Percentiles rank a stretch among this genome's conserved stretches.
Evolutionary conservation across 2,888 invertebrate species (phyloP).

Genomic region (Brachypterus glaber): DNA sequence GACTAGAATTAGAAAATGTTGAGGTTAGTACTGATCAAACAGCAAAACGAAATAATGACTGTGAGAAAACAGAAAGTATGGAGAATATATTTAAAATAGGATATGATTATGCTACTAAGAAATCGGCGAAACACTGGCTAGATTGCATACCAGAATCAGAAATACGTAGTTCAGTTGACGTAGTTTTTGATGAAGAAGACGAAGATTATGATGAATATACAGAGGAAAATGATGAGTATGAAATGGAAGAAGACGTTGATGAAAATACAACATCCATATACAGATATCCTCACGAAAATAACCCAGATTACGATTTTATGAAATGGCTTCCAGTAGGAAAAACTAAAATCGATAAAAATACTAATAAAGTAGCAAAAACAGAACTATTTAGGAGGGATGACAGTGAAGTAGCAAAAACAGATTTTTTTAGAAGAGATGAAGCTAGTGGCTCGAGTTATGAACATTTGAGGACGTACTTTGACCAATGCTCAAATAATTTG

Average conservation of each 20-base stretch:
- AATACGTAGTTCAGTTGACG: conserved; percentile 6
- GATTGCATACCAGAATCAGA: conserved; percentile 15
- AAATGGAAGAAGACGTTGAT: conserved; percentile 8
- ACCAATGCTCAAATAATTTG: conserved; percentile 29
- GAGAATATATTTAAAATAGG: conserved; percentile 31
- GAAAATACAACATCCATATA: not conserved
- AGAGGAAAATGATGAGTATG: conserved; percentile 16
- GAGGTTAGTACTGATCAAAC: not conserved
- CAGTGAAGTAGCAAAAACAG: not conserved
- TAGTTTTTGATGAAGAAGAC: conserved; percentile 10
- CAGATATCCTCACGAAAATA: not conserved
- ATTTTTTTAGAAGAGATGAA: not conserved
- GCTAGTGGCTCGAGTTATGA: conserved; percentile 11
- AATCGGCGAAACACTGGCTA: conserved; percentile 25
- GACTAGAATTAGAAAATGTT: conserved; percentile 8
- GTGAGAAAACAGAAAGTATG: conserved; percentile 5
- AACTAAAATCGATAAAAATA: no score
- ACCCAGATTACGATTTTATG: conserved; percentile 18
- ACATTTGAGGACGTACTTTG: conserved; percentile 27
- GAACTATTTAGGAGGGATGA: no score
- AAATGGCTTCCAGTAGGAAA: conserved; percentile 27
- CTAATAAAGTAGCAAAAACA: no score
- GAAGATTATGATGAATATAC: conserved; percentile 14
- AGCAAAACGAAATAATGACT: not conserved
- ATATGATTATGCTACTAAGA: conserved; percentile 27